These are phyloP conservation scores for Coremacera marginata DNA, from an alignment of 2,888 invertebrate genomes.

Conservation along the genomic window DNA sequence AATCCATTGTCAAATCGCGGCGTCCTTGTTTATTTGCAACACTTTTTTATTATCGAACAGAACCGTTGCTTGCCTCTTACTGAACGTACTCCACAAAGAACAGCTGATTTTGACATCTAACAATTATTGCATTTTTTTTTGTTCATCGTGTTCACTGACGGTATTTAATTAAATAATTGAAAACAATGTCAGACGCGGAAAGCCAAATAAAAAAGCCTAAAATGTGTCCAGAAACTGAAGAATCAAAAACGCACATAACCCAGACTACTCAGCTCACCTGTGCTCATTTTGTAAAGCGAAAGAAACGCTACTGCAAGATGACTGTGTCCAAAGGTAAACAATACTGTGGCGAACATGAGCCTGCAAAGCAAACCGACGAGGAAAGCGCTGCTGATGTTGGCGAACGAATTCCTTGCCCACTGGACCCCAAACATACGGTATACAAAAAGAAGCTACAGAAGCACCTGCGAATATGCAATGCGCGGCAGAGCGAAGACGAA, in stretches of 20 bases:
- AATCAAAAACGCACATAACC: not conserved
- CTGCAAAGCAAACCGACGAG: constrained; percentile 47
- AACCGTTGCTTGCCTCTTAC: not conserved
- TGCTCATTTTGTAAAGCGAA: constrained; percentile 77
- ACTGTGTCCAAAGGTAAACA: constrained; percentile 76
- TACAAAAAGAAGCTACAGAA: constrained; percentile 77
- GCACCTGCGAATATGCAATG: constrained; percentile 82
- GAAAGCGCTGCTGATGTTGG: constrained; percentile 43
- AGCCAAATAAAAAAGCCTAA: constrained; percentile 52
- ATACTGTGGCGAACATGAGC: constrained; percentile 82
- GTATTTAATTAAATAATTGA: no score
- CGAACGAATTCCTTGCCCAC: constrained; percentile 76
- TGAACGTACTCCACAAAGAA: not conserved
- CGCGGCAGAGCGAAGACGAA: constrained; percentile 71
- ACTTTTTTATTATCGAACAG: no score
- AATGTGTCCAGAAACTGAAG: constrained; percentile 43
- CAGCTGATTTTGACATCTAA: not conserved
- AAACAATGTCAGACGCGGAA: constrained; percentile 45
- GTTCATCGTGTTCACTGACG: not conserved
- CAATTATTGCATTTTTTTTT: not conserved
- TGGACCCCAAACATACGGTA: constrained; percentile 80
- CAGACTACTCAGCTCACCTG: constrained; percentile 68
- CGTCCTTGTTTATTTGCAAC: no score
- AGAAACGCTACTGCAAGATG: constrained; percentile 83
- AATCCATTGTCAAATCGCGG: no score